Conservation (phyloP, 1,140 invertebrate genomes). For the Agrypnia vestita region DNA sequence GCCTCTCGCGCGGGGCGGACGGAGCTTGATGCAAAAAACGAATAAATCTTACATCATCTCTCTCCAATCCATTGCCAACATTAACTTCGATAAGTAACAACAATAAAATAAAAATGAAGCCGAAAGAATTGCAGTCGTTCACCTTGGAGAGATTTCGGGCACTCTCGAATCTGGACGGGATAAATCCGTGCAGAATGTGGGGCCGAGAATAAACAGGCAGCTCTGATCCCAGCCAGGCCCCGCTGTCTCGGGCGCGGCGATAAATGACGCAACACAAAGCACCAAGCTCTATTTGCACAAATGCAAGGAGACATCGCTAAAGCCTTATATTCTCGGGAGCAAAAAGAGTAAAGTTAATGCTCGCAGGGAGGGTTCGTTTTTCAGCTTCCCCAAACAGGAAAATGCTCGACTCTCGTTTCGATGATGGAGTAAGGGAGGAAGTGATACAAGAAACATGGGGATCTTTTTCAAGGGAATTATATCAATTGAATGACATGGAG, state of each 20-base stretch:
- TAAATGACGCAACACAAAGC: conserved; percentile 41
- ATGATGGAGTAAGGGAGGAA: neutral
- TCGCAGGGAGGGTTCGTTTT: neutral
- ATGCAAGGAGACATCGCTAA: conserved; percentile 29
- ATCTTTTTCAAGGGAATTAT: too few species aligned
- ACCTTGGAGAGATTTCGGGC: neutral
- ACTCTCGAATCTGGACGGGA: neutral
- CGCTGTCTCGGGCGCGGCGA: conserved; percentile 21
- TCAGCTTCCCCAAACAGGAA: conserved; percentile 14
- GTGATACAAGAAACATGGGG: too few species aligned
- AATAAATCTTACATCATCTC: too few species aligned
- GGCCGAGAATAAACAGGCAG: conserved; percentile 7
- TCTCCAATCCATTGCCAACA: too few species aligned
- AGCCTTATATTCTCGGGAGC: conserved; percentile 27
- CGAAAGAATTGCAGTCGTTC: too few species aligned
- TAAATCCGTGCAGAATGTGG: conserved; percentile 2
- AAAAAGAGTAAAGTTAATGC: conserved; percentile 34
- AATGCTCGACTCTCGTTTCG: neutral
- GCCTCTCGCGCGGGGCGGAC: too few species aligned
- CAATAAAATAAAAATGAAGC: too few species aligned
- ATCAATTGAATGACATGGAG: neutral
- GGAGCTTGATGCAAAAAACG: too few species aligned
- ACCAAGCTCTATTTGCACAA: conserved; percentile 30
- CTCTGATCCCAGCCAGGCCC: neutral
- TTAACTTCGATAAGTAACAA: too few species aligned